Base-by-base conservation (phyloP, 2,888 invertebrate species). In the Aphodius sticticus region DNA sequence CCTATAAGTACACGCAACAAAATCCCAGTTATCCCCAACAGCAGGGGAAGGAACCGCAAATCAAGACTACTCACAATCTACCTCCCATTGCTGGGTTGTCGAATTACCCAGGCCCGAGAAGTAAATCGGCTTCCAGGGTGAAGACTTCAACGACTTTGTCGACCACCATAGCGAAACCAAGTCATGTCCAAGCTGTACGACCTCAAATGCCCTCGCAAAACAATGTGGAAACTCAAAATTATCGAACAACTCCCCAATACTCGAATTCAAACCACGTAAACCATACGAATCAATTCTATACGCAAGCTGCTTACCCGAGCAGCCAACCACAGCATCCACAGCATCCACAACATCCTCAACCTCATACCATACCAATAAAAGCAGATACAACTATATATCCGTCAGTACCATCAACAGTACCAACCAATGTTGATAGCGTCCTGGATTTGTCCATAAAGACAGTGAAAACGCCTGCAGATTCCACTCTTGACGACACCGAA, bases 401-500 rank as follows among this genome's bases (percentile, higher is more conserved):
- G 79, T 80, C 76, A 82, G 78, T 81, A 81, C 79, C 80, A 82
- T 16, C 76, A 81, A 69, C 38, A 6, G 38, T 38, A 38, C 38
- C 38, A 38, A 38, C 38, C 38, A 70, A 69, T 6, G 78, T 81
- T 16, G 81, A 81, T 70, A 81, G 79, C 76, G 81, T 81, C 9
- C 36, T 97, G 81, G 97, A 97, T 89, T 91, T 97, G 77, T 97
- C 97, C 0, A 96, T 97, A 74, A 96, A 97, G 88, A 97, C 96
- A 0, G 94, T 97, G 0, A 94, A 96, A 87, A 96, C 96, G 77
- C 94, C 96, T 4, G 96, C 97, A 0, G 96, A 97, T 89, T 96
- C 96, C 0, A 96, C 97, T 0, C 94, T 95, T 14, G 92, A 93
- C 85, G 94, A 94, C 85, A 93, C 93, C 78, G 88, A 90, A 14